Evolutionary conservation across 2,888 invertebrate species (phyloP).

Genomic region (Dasysyrphus tricinctus): DNA sequence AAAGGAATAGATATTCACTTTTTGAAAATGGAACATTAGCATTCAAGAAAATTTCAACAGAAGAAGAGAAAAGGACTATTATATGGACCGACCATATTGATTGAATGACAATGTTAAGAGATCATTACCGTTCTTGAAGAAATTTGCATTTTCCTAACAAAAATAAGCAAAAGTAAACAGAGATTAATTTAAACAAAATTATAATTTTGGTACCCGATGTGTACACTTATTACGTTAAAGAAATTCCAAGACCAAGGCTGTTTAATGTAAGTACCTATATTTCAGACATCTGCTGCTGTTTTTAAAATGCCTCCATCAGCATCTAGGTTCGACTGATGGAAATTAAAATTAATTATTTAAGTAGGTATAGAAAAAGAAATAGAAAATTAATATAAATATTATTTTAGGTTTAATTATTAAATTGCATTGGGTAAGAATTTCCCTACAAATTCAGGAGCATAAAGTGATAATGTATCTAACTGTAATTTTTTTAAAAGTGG

Average conservation of each 20-base stretch:
- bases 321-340: no score
- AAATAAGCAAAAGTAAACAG: constrained; percentile 54
- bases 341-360: no score
- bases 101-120: constrained; percentile 48
- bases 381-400: no score
- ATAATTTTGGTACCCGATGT: background rate
- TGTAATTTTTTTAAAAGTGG: no score
- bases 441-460: no score
- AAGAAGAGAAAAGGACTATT: constrained; percentile 26
- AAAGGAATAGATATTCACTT: constrained; percentile 34
- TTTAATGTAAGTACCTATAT: background rate
- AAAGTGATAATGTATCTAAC: no score
- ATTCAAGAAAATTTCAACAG: constrained; percentile 47
- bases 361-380: no score
- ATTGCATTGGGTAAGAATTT: no score
- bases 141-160: constrained; percentile 58
- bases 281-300: background rate
- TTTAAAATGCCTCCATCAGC: background rate
- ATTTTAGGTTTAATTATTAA: no score
- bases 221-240: background rate
- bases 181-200: constrained; percentile 38
- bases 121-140: constrained; percentile 51
- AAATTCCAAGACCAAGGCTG: background rate
- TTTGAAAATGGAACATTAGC: constrained; percentile 49
- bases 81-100: constrained; percentile 28